Evolutionary conservation across 2,888 invertebrate genomes (phyloP), one percentile per base, ranked within the genome.

Genomic region (Heliconius charithonia): DNA sequence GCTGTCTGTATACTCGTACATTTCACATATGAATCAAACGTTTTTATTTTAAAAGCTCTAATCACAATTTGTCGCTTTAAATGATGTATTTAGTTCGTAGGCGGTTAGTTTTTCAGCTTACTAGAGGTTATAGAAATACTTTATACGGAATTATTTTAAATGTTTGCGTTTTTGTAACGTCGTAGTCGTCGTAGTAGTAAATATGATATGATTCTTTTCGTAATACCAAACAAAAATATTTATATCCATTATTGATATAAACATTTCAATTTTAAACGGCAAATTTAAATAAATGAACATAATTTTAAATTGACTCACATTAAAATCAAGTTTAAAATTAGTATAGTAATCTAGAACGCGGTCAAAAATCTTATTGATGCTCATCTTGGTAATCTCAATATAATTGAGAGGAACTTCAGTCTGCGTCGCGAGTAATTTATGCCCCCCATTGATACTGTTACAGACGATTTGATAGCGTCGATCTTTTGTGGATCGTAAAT

Each of bases 391-490:
- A 75, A 72, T 78, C 78, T 78, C 76, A 69, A 78, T 77, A 77
- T 77, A 80, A 78, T 80, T 77, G 71, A 69, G 71, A 77, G 76
- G 70, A 78, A 65, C 76, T 77, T 25, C 70, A 70, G 77, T 67
- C 78, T 27, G 70, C 70, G 78, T 80, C 76, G 78, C 76, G 78
- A 67, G 67, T 72, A 78, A 76, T 80, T 80, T 76, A 74, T 79
- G 79, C n/a, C 59, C 78, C 78, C 67, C 65, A 78, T 81, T 78
- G 80, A 81, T 81, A 80, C 71, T 71, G 81, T 80, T 78, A 80
- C 81, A 80, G 76, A 77, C 66, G 78, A 78, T 80, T 79, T 75
- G 59, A 72, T 78, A 75, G 63, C 76, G 66, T 63, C 66, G 71
- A 76, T 77, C 77, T 78, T 80, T 80, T 76, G 77, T 76, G 59